Base-by-base conservation (phyloP, 1,140 invertebrate genomes). In the Drosophila elegans region DNA sequence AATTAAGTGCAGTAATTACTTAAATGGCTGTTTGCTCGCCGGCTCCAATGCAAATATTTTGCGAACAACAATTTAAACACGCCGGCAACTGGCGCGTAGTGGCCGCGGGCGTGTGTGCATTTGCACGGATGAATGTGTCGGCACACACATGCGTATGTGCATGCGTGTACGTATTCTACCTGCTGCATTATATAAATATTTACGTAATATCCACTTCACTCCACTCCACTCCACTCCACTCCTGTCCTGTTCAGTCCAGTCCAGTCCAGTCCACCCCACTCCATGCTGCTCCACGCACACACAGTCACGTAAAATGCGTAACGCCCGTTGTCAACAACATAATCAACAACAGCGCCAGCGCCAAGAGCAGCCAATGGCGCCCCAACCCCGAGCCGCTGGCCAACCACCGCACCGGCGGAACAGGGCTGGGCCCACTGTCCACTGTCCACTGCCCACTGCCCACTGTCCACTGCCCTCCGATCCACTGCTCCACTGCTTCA, bases 111-210 rank as follows among this genome's bases (percentile, higher is more conserved):
- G 56, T 78, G 75, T 83, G 75, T 82, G 80, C 55, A 69, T 29
- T 69, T 56, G 64, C 27, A 56, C 53, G 61, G 57, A 74, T 73
- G 72, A 61, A 45, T 74, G 72, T 46, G 41, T 45, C 32, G 10
- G 51, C 39, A 73, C 25, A 49, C 46, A 56, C 16, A 21, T 21
- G 16, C 44, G 25, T 44, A 55, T 73, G 56, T 59, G 32, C 21
- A 53, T 53, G 27, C 11, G 27, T 21, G 7, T 55, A 46, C 11
- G 13, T 38, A 39, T 38, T 77, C 75, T 80, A 91, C 90, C 90
- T 91, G 85, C 90, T 86, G 90, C 79, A 90, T 86, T 91, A 79
- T 80, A 86, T 88, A 91, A 91, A 91, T 91, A 91, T 91, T 91
- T 91, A 83, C 89, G 80, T 86, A 90, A 91, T 83, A 83, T 80